Base-by-base conservation (phyloP, 2,113 vertebrate genomes). In the Gorsachius goisagi region DNA sequence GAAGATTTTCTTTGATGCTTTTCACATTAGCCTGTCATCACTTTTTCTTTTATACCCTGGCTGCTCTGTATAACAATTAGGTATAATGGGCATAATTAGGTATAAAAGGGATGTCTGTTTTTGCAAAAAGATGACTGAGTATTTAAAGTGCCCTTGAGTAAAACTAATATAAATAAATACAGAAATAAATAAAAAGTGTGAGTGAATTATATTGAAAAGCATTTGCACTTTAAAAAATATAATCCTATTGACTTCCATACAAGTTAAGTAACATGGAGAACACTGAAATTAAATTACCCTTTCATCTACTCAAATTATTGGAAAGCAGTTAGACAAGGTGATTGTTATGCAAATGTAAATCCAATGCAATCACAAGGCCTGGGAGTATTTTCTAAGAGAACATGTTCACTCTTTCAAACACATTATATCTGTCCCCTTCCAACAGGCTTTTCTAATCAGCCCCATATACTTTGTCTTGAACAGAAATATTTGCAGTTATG, bases 261-360 rank as follows among this genome's bases (percentile, higher is more conserved):
- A 74, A 80, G 89, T 58, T 49, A 84, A 77, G 75, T 41, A 81
- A 80, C 27, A 30, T 6, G 12, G 41, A 84, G 55, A 92, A 39
- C 52, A 35, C 26, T 39, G 80, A 67, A 81, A 56, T 37, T 15
- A 73, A 94, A 92, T 78, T 59, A 74, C 33, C 18, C 56, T 92
- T 77, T 90, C 47, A 39, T 52, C 80, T 78, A 33, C 69, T 37
- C 32, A 60, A 89, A 87, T 91, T 87, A 84, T 49, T 92, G 87
- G 55, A 86, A 95, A 95, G 60, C 66, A 84, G n/a, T 63, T 77
- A 80, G 71, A 44, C 47, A 59, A 84, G 20, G 49, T 66, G 55
- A 88, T 95, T 94, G 45, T 88, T 85, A 83, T 69, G 88, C 55
- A 90, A 92, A 90, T 76, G 26, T 39, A 66, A 15, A 79, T 56